Evolutionary conservation across 1,140 invertebrate genomes (phyloP), one percentile per base, ranked within the genome.

Genomic region (Aphaenogaster ashmeadi): DNA sequence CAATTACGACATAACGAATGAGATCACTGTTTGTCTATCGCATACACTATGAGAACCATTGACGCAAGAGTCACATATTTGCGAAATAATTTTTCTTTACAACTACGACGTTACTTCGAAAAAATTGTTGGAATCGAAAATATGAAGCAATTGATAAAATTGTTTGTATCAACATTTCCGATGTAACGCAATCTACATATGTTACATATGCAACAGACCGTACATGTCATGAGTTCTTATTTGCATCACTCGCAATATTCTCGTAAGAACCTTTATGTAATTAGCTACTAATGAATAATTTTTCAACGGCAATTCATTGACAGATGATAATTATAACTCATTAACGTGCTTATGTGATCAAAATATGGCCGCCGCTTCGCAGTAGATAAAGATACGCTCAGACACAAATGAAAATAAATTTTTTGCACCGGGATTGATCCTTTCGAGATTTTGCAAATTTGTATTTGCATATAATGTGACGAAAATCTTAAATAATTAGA

Each of bases 111-210:
- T 69, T 15, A 41, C 5, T 69, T 27, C 13, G 9, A 33, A 62
- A 27, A 54, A 67, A 80, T 27, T 1, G 11, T 36, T 50, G 2
- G 9, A 6, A 36, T 6, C 7, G 2, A 6, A 18, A 7, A 8
- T 41, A 18, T 18, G n/a, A 38, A 47, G 21, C 9, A 18, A 69
- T 4, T 44, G 60, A 80, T 80, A 80, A 80, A 54, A 69, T 69
- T 69, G n/a, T 36, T 41, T 71, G 21, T 44, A 33, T 11, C 15
- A 50, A 54, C 8, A 21, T 7, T 41, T 54, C 38, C 7, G 36
- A n/a, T 21, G 18, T 47, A n/a, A 77, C 21, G 56, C 56, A 8
- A 79, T 21, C 11, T n/a, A 18, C 60, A 66, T 15, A 13, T 11
- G 1, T 80, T 44, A 21, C 15, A 11, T 47, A n/a, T 75, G 18